Evolutionary conservation across 2,888 invertebrate species (phyloP), one percentile per base, ranked within the genome.

Genomic region (Tetrapedia diversipes): DNA sequence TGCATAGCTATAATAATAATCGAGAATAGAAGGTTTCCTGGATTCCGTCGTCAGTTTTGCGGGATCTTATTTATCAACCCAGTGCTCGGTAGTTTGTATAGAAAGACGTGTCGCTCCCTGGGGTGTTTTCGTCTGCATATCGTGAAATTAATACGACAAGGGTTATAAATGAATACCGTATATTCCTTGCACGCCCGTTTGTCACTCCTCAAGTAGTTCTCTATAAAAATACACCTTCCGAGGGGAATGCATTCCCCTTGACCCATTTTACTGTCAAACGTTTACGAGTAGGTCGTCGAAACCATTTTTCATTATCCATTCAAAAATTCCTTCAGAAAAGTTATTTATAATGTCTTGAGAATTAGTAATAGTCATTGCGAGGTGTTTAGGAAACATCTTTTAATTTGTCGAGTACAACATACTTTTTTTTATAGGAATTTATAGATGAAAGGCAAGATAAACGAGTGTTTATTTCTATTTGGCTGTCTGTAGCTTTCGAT

Each of bases 151-250:
- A 76, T 74, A 73, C 79, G 79, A 84, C 81, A 59, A 54, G 53
- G 70, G 63, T 75, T 87, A 87, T 87, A 85, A 87, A 86, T 87
- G 86, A 86, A 77, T 75, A 79, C 81, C 78, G 78, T 78, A 56
- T 74, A 71, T 57, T 60, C 70, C 56, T 64, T 69, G 77, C 54
- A 61, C 53, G 75, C 69, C 69, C 70, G 79, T 74, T 84, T 79
- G 77, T 77, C 81, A 81, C 73, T 80, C 68, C 57, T 75, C 76
- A 75, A 80, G 74, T 80, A 70, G 51, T 61, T 75, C 61, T 56
- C 70, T 65, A 78, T 80, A 82, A 86, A 84, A 85, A 85, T 84
- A 86, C 71, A 65, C 57, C 75, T 49, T 71, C 77, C 73, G 65
- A 56, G 45, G 68, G 75, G 75, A 71, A 75, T 63, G 61, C 60